Evolutionary conservation across 2,797 vertebrate genomes (phyloP), one percentile per base, ranked within the genome.

Genomic region (Pipistrellus kuhlii): DNA sequence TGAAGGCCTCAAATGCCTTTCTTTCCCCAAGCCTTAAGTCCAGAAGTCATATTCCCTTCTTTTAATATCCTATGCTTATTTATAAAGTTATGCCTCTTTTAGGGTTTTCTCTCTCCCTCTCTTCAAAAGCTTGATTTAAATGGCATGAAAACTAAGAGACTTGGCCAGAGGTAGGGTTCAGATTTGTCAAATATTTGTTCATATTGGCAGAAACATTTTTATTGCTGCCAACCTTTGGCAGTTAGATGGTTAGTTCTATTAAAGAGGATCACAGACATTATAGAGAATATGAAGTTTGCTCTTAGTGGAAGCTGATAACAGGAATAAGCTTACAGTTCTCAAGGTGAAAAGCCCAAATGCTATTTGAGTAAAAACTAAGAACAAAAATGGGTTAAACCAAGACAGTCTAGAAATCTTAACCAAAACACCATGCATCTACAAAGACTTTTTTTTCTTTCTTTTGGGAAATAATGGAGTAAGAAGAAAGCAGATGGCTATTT

Each of bases 211-310:
- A 93, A 95, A 93, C 90, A 66, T 35, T 95, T 95, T 95, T 59
- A 69, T 35, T 88, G 23, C 57, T 91, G 91, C 78, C 96, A 96
- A 62, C 76, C 32, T 71, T 72, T 95, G 89, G 51, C 90, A 90
- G 85, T 80, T 90, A 59, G 32, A 62, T 95, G 80, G 90, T 94
- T 84, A 69, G 23, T 90, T 96, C 89, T 85, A 94, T 94, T 95
- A 88, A 82, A 83, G 78, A 64, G 55, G 93, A 88, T 81, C 85
- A 93, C 30, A 96, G 59, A 77, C 66, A 73, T 94, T 62, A 92
- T 84, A 93, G 68, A 53, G 46, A 90, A 35, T 55, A 81, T 30
- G 72, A 92, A 92, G 51, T 53, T 84, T n/a, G 20, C 78, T 86
- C 59, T 88, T 93, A 62, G 71, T 85, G 55, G 90, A 91, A 86